These are phyloP conservation scores for Eubucco bourcierii DNA, from an alignment of 2,113 vertebrate species.

Conservation along the genomic window DNA sequence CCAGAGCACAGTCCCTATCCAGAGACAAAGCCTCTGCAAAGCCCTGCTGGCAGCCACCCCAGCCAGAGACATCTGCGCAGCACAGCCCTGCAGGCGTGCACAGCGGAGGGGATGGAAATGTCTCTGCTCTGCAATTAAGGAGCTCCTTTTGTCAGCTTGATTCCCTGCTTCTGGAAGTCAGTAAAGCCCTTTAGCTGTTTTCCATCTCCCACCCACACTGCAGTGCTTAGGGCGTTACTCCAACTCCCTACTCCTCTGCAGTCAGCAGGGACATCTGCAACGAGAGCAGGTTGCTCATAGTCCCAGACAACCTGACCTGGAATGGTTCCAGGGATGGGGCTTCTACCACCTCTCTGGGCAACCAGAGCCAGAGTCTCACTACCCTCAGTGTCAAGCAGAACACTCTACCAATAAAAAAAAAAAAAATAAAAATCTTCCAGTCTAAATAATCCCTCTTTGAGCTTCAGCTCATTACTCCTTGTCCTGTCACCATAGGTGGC, in stretches of 20 bases:
- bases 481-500: not conserved
- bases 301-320: not conserved
- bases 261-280: not conserved
- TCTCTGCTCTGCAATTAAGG: conserved; percentile 52
- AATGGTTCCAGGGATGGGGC: not conserved
- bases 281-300: not conserved
- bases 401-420: too few species aligned
- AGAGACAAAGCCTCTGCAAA: conserved; percentile 44
- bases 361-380: not conserved
- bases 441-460: not conserved
- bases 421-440: too few species aligned
- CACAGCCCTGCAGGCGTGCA: not conserved
- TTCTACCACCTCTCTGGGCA: not conserved
- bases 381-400: not conserved
- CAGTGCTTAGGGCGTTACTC: not conserved
- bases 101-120: not conserved
- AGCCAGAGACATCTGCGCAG: conserved; percentile 8
- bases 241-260: not conserved
- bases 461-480: not conserved
- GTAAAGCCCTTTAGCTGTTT: not conserved
- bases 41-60: not conserved
- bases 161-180: not conserved
- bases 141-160: conserved; percentile 12
- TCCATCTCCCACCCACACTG: not conserved
- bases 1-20: not conserved